phyloP scores from a whole-genome alignment of 1,140 invertebrate species.

The Carposina sasakii region DNA sequence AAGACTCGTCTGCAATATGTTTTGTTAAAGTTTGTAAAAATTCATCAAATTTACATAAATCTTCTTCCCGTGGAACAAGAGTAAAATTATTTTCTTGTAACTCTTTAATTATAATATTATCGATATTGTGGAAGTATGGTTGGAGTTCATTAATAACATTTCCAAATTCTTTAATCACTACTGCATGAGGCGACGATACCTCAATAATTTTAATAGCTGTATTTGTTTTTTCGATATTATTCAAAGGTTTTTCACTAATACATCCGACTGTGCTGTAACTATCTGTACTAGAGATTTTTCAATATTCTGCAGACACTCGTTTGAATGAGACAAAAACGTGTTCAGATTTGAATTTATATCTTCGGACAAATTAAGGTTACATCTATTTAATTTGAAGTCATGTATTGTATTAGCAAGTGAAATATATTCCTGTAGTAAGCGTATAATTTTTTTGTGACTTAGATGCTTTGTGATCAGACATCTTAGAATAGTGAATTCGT shows the following conservation, averaged over 20 bases:
- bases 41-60: conserved; percentile 18
- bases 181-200: conserved; percentile 4
- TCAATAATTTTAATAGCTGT: conserved; percentile 17
- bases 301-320: conserved; percentile 33
- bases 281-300: conserved; percentile 34
- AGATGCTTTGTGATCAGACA: conserved; percentile 37
- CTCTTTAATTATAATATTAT: conserved; percentile 22
- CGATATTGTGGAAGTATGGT: conserved; percentile 15
- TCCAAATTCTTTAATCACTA: conserved; percentile 16
- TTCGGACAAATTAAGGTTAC: conserved; percentile 24
- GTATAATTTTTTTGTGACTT: conserved; percentile 45
- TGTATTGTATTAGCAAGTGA: conserved; percentile 31
- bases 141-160: conserved; percentile 19
- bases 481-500: conserved; percentile 37
- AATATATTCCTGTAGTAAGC: conserved; percentile 46
- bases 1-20: conserved; percentile 1
- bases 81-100: conserved; percentile 16
- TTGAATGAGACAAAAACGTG: conserved; percentile 29
- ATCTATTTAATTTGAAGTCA: conserved; percentile 34
- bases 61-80: too few relatives aligned
- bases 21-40: conserved; percentile 17
- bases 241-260: conserved; percentile 35
- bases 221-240: conserved; percentile 15
- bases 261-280: conserved; percentile 31
- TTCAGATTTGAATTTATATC: conserved; percentile 27